Percentiles rank a stretch among this genome's conserved stretches.
phyloP scores from a whole-genome alignment of 2,113 vertebrate genomes.

The Poeciliopsis turrubarensis region DNA sequence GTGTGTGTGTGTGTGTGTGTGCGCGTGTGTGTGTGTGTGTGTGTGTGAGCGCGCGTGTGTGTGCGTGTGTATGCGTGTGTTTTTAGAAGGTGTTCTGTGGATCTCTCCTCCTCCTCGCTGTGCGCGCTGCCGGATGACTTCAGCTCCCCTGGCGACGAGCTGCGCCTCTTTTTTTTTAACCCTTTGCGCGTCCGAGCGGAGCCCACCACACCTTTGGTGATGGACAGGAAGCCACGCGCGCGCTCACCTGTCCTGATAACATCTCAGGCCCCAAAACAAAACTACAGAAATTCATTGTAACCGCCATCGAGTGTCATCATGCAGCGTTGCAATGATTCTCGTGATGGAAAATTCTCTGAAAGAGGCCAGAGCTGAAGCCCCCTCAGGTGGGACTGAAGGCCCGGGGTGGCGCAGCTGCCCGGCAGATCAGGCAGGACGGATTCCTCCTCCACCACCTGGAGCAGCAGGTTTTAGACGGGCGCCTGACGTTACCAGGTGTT shows the following conservation, averaged over 20 bases:
- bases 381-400: neutral
- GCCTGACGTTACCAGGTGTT: slow-evolving; percentile 27
- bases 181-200: slow-evolving; percentile 55
- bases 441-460: slow-evolving; percentile 1
- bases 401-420: neutral
- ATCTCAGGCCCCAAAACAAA: neutral
- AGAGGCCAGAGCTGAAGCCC: neutral
- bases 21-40: neutral
- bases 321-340: neutral
- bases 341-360: neutral
- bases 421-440: neutral
- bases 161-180: slow-evolving; percentile 76
- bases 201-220: neutral
- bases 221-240: neutral
- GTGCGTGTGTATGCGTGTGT: too few relatives aligned
- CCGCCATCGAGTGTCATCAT: neutral
- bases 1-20: too few relatives aligned
- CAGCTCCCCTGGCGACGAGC: slow-evolving; percentile 63
- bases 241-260: neutral
- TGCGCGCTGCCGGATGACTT: slow-evolving; percentile 71
- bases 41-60: neutral
- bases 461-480: slow-evolving; percentile 5
- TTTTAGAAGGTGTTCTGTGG: slow-evolving; percentile 47
- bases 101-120: slow-evolving; percentile 44
- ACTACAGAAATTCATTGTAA: neutral